Percentiles rank a stretch among this genome's conserved stretches.
phyloP scores from a whole-genome alignment of 2,797 vertebrate genomes.

The Phoeniculus purpureus region DNA sequence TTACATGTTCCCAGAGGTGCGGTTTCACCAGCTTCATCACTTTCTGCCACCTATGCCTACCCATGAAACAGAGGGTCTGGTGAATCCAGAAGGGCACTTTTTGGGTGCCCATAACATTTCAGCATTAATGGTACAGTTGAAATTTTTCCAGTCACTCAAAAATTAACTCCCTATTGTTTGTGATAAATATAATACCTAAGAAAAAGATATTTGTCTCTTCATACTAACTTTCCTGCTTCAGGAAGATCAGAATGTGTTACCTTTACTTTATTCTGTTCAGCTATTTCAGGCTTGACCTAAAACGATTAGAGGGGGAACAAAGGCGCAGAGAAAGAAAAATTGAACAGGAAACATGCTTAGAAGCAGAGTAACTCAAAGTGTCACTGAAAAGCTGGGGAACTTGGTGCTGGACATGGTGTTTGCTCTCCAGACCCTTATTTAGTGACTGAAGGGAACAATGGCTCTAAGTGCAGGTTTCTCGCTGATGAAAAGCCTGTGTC shows the following conservation, averaged over 20 bases:
- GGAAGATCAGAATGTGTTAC: background rate
- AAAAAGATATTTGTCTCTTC: slow-evolving; percentile 10
- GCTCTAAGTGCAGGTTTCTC: background rate
- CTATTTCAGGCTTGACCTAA: slow-evolving; percentile 4
- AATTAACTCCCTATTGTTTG: slow-evolving; percentile 17
- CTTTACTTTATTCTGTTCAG: background rate
- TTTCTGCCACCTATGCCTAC: slow-evolving; percentile 51
- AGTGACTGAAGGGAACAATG: background rate
- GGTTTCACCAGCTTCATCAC: slow-evolving; percentile 49
- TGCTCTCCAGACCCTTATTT: background rate
- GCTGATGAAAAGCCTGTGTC: background rate
- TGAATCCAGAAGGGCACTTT: slow-evolving; percentile 37
- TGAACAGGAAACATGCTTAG: background rate
- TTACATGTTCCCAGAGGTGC: slow-evolving; percentile 25
- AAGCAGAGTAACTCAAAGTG: background rate
- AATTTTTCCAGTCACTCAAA: slow-evolving; percentile 37
- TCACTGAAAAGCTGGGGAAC: background rate
- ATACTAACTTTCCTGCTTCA: background rate
- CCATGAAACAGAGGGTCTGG: slow-evolving; percentile 20
- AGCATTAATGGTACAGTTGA: slow-evolving; percentile 7
- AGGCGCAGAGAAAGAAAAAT: background rate
- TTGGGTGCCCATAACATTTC: slow-evolving; percentile 31
- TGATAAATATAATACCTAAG: background rate
- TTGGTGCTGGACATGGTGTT: background rate
- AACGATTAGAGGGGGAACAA: background rate